phyloP scores from a whole-genome alignment of 2,888 invertebrate species.

The Drosophila paramelanica region DNA sequence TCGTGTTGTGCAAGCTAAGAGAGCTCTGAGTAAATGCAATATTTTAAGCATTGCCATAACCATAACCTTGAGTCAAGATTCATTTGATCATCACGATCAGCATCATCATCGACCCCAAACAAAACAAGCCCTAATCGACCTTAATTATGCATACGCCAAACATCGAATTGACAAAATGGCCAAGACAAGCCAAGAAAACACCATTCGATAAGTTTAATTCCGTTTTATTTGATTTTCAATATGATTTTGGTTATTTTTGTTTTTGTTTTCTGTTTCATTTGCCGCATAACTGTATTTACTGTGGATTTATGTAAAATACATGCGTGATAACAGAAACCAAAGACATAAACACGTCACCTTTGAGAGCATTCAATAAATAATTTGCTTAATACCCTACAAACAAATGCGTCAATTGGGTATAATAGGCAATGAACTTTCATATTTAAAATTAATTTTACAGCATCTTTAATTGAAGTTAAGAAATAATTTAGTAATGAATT shows the following conservation, averaged over 20 bases:
- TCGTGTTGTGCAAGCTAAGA: conserved; percentile 55
- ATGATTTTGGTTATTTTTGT: conserved; percentile 1
- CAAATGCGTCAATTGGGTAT: not conserved
- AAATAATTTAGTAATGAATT: not conserved
- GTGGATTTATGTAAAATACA: conserved; percentile 44
- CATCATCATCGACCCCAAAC: conserved; percentile 8
- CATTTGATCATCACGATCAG: conserved; percentile 44
- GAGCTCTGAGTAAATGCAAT: conserved; percentile 40
- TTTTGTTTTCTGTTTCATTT: conserved; percentile 25
- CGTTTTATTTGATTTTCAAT: conserved; percentile 30
- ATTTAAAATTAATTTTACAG: not conserved
- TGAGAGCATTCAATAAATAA: conserved; percentile 17
- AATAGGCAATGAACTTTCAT: not conserved
- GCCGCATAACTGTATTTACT: conserved; percentile 60
- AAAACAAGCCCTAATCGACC: conserved; percentile 73
- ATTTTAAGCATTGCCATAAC: conserved; percentile 57
- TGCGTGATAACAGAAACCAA: conserved; percentile 34
- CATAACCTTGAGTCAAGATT: conserved; percentile 72
- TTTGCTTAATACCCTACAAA: not conserved
- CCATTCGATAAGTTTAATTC: conserved; percentile 14
- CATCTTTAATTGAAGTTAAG: no score
- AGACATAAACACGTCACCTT: conserved; percentile 35
- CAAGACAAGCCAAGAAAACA: conserved; percentile 24
- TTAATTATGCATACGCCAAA: conserved; percentile 71
- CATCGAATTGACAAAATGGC: conserved; percentile 57